Conservation (phyloP, 2,888 invertebrate species). For the Acleris cristana region DNA sequence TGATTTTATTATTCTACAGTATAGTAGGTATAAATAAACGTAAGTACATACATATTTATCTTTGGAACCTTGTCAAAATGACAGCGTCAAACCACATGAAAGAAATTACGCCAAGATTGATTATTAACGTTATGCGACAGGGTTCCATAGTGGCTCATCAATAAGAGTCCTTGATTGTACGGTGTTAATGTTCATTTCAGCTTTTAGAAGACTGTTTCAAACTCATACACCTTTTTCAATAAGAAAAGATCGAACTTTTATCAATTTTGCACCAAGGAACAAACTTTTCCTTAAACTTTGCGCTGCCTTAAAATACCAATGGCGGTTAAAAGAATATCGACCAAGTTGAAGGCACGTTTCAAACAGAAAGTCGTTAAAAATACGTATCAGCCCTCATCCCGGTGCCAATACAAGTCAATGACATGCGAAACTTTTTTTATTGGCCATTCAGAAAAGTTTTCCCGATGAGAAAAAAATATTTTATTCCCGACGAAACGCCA, state of each 20-base stretch:
- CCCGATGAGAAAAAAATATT: constrained; percentile 34
- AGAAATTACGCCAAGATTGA: no score
- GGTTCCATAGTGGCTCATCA: no score
- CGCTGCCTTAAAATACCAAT: constrained; percentile 22
- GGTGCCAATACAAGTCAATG: constrained; percentile 37
- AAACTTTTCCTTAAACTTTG: constrained; percentile 9
- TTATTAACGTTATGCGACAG: no score
- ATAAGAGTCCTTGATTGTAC: no score
- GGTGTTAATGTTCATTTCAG: neutral
- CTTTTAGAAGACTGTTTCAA: neutral
- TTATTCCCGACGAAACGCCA: constrained; percentile 36
- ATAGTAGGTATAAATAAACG: no score
- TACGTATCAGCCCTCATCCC: constrained; percentile 25
- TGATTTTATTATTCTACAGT: no score
- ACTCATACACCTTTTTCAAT: neutral
- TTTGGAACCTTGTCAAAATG: no score
- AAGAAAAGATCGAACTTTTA: constrained; percentile 25
- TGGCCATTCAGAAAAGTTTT: constrained; percentile 34
- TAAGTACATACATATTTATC: no score
- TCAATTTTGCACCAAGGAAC: constrained; percentile 25
- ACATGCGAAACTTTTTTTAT: constrained; percentile 36
- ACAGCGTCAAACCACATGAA: no score
- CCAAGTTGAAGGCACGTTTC: constrained; percentile 26
- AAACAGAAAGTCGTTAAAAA: constrained; percentile 35
- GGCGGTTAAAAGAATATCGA: constrained; percentile 33